A percentile compares a stretch with the other conserved stretches of the same genome.
Conservation (phyloP, 2,797 vertebrate species). For the Enoplosus armatus region DNA sequence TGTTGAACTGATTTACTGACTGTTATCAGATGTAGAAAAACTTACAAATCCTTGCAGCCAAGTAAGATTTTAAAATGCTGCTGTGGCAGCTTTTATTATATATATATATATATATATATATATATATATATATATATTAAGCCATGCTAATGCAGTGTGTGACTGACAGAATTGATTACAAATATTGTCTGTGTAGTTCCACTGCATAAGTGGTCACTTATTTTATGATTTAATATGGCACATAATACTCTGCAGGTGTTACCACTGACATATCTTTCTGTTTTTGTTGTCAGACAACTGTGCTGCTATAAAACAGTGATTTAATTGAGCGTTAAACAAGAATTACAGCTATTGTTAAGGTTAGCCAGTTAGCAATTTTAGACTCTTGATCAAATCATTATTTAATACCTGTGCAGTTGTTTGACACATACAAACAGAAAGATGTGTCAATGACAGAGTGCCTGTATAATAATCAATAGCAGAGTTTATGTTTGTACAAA, state of each 20-base stretch:
- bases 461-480: background rate
- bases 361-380: background rate
- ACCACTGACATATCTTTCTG: background rate
- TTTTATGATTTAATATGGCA: background rate
- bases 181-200: background rate
- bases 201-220: background rate
- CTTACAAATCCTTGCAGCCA: background rate
- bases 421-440: background rate
- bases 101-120: no score
- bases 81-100: background rate
- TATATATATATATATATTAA: no score
- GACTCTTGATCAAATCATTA: background rate
- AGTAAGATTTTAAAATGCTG: conserved; percentile 6
- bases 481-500: background rate
- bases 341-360: background rate
- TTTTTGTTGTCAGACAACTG: background rate
- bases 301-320: background rate
- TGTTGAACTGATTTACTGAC: conserved; percentile 1
- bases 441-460: background rate
- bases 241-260: background rate
- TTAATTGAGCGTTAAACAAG: background rate
- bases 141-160: background rate
- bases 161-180: background rate
- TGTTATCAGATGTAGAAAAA: background rate
- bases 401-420: background rate